Percentiles rank a stretch among this genome's conserved stretches.
Conservation (phyloP, 2,888 invertebrate genomes). For the Dioctria rufipes region DNA sequence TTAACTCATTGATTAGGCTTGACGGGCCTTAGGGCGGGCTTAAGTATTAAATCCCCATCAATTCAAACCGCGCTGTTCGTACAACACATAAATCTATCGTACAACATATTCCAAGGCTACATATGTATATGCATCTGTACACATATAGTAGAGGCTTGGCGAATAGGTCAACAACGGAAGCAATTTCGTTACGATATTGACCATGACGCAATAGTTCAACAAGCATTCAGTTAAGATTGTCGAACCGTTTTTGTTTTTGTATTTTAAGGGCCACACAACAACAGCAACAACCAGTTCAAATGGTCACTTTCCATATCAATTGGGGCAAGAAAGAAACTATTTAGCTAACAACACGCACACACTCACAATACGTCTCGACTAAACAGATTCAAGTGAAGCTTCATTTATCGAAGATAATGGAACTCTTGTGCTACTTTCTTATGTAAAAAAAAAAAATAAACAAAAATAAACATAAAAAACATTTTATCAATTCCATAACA, state of each 20-base stretch:
- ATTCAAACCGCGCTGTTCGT: background rate
- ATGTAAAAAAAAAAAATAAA: no score
- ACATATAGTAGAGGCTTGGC: background rate
- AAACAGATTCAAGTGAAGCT: background rate
- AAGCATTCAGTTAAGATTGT: background rate
- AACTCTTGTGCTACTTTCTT: background rate
- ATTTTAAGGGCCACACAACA: background rate
- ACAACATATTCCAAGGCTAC: background rate
- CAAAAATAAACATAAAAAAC: background rate
- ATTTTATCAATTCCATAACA: background rate
- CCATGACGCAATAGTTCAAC: slow-evolving; percentile 10
- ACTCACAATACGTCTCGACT: no score
- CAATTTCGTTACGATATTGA: slow-evolving; percentile 20
- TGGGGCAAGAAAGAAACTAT: background rate
- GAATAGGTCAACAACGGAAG: slow-evolving; percentile 5
- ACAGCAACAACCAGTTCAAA: background rate
- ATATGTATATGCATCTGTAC: background rate
- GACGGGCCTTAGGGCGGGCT: background rate
- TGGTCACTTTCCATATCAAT: slow-evolving; percentile 1
- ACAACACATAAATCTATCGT: background rate
- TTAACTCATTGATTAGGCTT: background rate
- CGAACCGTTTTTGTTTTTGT: background rate
- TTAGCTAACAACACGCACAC: background rate
- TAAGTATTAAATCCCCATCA: background rate
- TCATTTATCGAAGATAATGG: background rate